Evolutionary conservation across 2,113 vertebrate genomes (phyloP), one percentile per base, ranked within the genome.

Genomic region (Azemiops feae): DNA sequence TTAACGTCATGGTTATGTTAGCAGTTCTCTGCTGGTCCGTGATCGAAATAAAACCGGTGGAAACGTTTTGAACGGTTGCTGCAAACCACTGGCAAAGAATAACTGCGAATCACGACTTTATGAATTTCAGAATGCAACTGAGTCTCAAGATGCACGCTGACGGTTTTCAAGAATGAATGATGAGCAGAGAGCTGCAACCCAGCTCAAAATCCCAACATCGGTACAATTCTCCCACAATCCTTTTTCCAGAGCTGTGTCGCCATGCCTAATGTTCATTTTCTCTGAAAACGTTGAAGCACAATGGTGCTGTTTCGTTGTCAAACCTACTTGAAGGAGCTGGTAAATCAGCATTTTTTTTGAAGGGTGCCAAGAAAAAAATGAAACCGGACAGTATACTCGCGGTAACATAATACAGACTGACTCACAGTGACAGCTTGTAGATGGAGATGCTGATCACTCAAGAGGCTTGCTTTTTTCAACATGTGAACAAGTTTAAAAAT

Each of bases 321-420:
- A 74, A 92, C 54, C 91, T 94, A 8, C 69, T 22, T 60, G 91
- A 12, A 90, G 57, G 22, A 69, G 53, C 92, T 87, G 53, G 4
- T 58, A 96, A 91, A 47, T 92, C 69, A 92, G 34, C 89, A 94
- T 96, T 64, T 91, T 30, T 64, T 30, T 50, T 47, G 92, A 96
- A 91, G 92, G 45, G 93, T 54, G 74, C 6, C 20, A 87, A 50
- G 64, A 91, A 74, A 94, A 89, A 89, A 93, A 39, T 5, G 30
- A 92, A 16, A 0, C 1, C 90, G 23, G 95, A 2, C 6, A 89
- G 85, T 90, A 47, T 22, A 58, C 43, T 14, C 1, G 85, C 89
- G 90, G 54, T 85, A 93, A 90, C 43, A 94, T 85, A 95, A 91
- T 87, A 88, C 18, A 43, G 74, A 69, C 25, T 89, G 86, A 95